Conservation (phyloP, 2,113 vertebrate species). For the Cathartes aura region DNA sequence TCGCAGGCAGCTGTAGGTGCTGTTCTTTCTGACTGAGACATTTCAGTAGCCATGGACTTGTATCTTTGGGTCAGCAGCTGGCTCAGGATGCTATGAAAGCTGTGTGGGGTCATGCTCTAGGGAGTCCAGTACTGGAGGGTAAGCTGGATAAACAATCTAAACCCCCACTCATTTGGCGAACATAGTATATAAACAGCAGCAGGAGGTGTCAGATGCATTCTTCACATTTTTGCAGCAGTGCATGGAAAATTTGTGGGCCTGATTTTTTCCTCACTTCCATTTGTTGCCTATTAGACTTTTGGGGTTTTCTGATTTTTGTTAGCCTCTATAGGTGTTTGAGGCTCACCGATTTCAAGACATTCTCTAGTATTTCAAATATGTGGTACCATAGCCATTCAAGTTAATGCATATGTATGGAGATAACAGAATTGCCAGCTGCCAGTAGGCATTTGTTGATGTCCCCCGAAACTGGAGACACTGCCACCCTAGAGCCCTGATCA, state of each 20-base stretch:
- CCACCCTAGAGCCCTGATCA: background rate
- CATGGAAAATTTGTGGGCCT: background rate
- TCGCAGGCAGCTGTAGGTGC: background rate
- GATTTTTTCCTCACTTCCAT: background rate
- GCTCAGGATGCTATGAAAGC: background rate
- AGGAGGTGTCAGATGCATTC: background rate
- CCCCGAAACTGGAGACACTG: background rate
- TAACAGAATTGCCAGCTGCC: background rate
- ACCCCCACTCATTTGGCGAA: background rate
- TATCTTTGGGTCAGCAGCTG: background rate
- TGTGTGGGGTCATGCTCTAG: background rate
- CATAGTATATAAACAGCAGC: background rate
- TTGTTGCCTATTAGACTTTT: background rate
- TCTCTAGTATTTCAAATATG: background rate
- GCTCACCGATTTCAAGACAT: background rate
- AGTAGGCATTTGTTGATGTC: background rate
- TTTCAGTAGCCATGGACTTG: background rate
- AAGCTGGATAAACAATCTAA: background rate
- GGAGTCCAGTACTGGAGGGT: background rate
- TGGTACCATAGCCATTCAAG: background rate
- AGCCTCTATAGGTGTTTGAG: background rate
- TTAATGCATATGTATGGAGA: background rate
- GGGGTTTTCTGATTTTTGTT: background rate
- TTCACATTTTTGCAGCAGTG: background rate
- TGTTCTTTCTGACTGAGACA: background rate